Evolutionary conservation across 35 echinoderm and acorn worm species (phyloP).

Genomic region (Eucidaris tribuloides): DNA sequence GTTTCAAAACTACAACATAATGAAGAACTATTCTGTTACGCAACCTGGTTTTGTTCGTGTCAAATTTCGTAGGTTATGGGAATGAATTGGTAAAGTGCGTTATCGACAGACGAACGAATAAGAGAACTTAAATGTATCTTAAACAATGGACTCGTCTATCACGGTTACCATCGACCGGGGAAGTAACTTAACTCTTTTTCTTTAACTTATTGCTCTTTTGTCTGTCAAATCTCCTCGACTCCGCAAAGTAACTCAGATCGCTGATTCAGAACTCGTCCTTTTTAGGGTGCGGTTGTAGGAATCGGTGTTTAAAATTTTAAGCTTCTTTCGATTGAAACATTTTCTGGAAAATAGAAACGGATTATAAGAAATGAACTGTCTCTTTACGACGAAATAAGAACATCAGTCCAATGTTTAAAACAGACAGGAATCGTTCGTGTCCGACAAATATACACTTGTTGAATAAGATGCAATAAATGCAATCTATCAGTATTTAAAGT

Average conservation of each 20-base stretch:
- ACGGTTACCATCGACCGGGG: background rate
- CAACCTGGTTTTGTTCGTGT: background rate
- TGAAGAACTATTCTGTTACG: background rate
- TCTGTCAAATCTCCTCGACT: too few relatives aligned
- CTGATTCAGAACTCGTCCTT: background rate
- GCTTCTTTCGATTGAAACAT: background rate
- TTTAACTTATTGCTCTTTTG: background rate
- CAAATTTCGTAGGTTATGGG: background rate
- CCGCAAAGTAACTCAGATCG: too few relatives aligned
- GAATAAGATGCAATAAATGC: too few relatives aligned
- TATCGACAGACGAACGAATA: background rate
- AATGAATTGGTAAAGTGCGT: constrained; percentile 2
- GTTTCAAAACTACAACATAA: background rate
- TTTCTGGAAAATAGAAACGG: too few relatives aligned
- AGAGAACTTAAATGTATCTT: background rate
- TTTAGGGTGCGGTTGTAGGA: background rate
- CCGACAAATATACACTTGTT: too few relatives aligned
- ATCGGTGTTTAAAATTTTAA: background rate
- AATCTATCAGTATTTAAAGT: too few relatives aligned
- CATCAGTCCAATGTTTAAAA: too few relatives aligned
- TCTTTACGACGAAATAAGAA: too few relatives aligned
- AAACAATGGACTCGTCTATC: background rate
- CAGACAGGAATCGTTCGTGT: too few relatives aligned
- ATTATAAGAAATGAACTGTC: too few relatives aligned
- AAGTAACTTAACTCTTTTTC: background rate